Evolutionary conservation across 2,113 vertebrate species (phyloP).

Genomic region (Equus quagga): DNA sequence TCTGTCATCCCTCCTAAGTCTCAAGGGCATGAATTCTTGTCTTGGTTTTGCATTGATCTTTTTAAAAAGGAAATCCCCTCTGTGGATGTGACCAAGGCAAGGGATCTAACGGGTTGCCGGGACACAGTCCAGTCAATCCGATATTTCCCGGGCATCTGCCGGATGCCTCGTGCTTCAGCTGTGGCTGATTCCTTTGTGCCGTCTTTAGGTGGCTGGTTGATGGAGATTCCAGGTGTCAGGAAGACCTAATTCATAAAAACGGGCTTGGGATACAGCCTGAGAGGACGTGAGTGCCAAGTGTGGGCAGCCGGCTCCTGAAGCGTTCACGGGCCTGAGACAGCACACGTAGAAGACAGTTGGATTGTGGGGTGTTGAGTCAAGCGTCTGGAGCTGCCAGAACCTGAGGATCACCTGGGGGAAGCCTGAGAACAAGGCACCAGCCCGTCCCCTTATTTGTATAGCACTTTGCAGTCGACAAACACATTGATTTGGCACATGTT

Average conservation of each 20-base stretch:
- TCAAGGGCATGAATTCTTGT: neutral
- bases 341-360: neutral
- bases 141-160: neutral
- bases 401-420: neutral
- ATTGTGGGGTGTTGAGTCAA: neutral
- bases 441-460: neutral
- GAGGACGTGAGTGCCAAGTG: neutral
- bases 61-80: neutral
- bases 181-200: neutral
- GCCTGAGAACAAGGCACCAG: rapidly evolving
- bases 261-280: neutral
- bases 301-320: slow-evolving; percentile 19
- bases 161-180: neutral
- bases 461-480: neutral
- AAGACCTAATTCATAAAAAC: slow-evolving; percentile 35
- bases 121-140: neutral
- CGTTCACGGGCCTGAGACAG: neutral
- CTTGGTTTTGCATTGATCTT: neutral
- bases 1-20: neutral
- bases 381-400: neutral
- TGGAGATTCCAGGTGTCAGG: slow-evolving; percentile 31
- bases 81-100: neutral
- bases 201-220: slow-evolving; percentile 39
- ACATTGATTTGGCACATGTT: neutral
- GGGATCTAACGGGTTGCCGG: neutral